Evolutionary conservation across 2,797 vertebrate genomes (phyloP), one percentile per base, ranked within the genome.

Genomic region (Tympanoctomys barrerae): DNA sequence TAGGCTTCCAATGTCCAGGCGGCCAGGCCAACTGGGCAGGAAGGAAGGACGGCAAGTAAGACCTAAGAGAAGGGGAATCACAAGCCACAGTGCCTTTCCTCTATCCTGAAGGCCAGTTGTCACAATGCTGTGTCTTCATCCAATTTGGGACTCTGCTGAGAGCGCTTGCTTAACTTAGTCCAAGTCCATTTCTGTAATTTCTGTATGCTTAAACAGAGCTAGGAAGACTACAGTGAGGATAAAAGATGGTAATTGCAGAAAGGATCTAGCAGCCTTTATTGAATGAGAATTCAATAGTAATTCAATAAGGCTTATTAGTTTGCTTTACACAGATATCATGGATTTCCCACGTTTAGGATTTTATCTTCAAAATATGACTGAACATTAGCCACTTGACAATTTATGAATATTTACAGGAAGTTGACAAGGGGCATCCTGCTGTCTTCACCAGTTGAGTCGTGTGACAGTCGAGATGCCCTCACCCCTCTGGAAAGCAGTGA

Each of bases 241-340:
- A 90, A 87, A 78, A 70, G 52, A 88, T 61, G 73, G 57, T 79
- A 89, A 81, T 39, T 96, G 68, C 31, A 22, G 78, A 66, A 89
- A 91, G 24, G 57, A 33, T 36, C 8, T 85, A 70, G 70, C 73
- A 85, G 39, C 4, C 39, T 78, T 95, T 77, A 77, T 61, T 90
- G 78, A 87, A 33, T 64, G 75, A 71, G 14, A 92, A 88, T 77
- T 93, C 86, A 94, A n/a, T 61, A 79, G 70, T 13, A 89, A 92
- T 90, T 92, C 82, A 93, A 52, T 57, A 80, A 95, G 71, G 31
- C 86, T 64, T 91, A 85, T 91, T 87, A 87, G 94, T 89, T 92
- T 42, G 1, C 22, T 88, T 96, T 91, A 77, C 36, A 81, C 5
- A 59, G 22, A 83, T 79, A 87, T 16, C 24, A 18, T 59, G 18